phyloP scores from a whole-genome alignment of 2,113 vertebrate species.

The Corydoras sp. region DNA sequence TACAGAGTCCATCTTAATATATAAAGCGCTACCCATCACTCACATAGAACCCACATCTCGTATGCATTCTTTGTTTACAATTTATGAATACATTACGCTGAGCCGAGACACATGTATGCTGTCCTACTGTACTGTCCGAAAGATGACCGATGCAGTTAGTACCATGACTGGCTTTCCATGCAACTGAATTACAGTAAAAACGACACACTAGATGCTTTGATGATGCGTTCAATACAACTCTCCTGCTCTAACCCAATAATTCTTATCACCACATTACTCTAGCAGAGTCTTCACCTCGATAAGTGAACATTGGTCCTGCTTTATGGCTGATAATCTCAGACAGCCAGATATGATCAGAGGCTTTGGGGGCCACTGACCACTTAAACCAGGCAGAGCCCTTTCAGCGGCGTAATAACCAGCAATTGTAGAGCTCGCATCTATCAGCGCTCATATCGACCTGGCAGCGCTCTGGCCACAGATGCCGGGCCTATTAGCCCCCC shows the following conservation, averaged over 20 bases:
- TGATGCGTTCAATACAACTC: slow-evolving; percentile 31
- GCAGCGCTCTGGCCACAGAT: slow-evolving; percentile 67
- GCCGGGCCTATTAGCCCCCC: slow-evolving; percentile 71
- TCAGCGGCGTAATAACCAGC: slow-evolving; percentile 55
- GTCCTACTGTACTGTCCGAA: neutral
- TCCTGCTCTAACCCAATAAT: slow-evolving; percentile 31
- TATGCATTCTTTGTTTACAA: no score
- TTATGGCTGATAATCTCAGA: slow-evolving; percentile 60
- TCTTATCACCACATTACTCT: slow-evolving; percentile 41
- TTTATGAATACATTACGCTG: no score
- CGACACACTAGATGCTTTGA: slow-evolving; percentile 24
- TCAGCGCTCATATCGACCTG: slow-evolving; percentile 70
- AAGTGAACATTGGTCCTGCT: slow-evolving; percentile 40
- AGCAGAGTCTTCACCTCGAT: slow-evolving; percentile 36
- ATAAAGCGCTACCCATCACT: no score
- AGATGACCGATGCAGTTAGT: slow-evolving; percentile 6
- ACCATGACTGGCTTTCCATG: slow-evolving; percentile 9
- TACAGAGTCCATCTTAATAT: no score
- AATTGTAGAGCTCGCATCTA: slow-evolving; percentile 58
- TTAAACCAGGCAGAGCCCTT: slow-evolving; percentile 52
- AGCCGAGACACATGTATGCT: no score
- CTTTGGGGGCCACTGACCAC: slow-evolving; percentile 67
- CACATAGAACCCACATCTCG: no score
- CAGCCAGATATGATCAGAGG: slow-evolving; percentile 66
- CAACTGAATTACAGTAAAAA: slow-evolving; percentile 28